Base-by-base conservation (phyloP, 2,888 invertebrate genomes). In the Eremobia ochroleuca region DNA sequence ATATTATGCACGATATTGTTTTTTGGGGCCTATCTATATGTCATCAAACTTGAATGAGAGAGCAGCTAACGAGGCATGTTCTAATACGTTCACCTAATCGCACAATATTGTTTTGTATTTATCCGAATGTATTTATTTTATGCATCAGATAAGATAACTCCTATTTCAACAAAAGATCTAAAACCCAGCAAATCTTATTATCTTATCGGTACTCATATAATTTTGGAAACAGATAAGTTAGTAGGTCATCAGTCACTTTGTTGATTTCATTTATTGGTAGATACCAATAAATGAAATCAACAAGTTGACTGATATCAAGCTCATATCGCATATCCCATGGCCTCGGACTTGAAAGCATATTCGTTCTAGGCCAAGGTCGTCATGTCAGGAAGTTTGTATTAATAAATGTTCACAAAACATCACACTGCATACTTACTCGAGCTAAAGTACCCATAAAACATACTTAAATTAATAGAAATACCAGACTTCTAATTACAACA, bases 291-390 rank as follows among this genome's bases (percentile, higher is more conserved):
- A 65, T 43, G 0, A 21, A 43, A 52, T 43, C 18, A 73, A 81
- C 49, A 49, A 81, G 15, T 18, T 25, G 31, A 59, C 11, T 81
- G n/a, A 65, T 78, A 65, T 28, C 46, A 31, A 13, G 15, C 6
- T 37, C 25, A 31, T 81, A 81, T 61, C 58, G 34, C 4, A 46
- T 49, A n/a, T n/a, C n/a, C n/a, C n/a, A n/a, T 77, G 59, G 1
- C 70, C 66, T 77, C 82, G 66, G 8, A 49, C 66, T 82, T 81
- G 52, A 61, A 81, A 69, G 43, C 15, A 64, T 62, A 65, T 43
- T 52, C 15, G 28, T 59, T 65, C 13, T 76, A 65, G 70, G 66
- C 34, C 61, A 70, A 77, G 83, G 78, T 55, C 49, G 13, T n/a
- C n/a, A n/a, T n/a, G n/a, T n/a, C n/a, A n/a, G n/a, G n/a, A n/a